Conservation (phyloP, 2,888 invertebrate species). For the Oscheius sp. region DNA sequence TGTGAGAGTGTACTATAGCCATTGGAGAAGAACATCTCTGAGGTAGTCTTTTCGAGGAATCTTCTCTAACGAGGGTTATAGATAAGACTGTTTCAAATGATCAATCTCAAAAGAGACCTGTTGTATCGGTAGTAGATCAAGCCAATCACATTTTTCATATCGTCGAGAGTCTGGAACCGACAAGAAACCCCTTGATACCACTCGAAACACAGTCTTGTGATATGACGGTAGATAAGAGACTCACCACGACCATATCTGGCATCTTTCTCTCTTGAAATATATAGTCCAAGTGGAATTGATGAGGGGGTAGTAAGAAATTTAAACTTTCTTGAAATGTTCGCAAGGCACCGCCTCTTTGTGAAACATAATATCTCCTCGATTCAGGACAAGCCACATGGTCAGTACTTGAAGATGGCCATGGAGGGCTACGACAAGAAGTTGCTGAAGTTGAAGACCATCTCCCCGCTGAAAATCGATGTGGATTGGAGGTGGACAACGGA, state of each 20-base stretch:
- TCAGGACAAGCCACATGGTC: conserved; percentile 36
- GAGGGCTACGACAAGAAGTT: conserved; percentile 48
- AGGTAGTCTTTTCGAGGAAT: background rate
- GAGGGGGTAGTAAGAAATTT: background rate
- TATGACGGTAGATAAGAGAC: background rate
- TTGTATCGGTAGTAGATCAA: too few species aligned
- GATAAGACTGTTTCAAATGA: background rate
- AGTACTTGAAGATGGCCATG: conserved; percentile 43
- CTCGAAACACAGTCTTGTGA: too few species aligned
- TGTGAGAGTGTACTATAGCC: too few species aligned
- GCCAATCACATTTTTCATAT: too few species aligned
- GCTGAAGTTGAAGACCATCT: conserved; percentile 44
- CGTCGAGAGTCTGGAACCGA: too few species aligned
- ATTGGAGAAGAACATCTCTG: background rate
- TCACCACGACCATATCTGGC: background rate
- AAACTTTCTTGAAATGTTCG: background rate
- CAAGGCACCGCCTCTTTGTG: background rate
- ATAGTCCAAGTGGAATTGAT: background rate
- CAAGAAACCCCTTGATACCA: too few species aligned
- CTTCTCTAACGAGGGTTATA: background rate
- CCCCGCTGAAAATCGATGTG: conserved; percentile 59
- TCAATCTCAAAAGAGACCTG: background rate
- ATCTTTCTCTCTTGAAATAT: background rate
- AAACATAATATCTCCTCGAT: background rate
- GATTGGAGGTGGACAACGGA: conserved; percentile 60